Conservation (phyloP, 2,888 invertebrate genomes). For the Chesias legatella region DNA sequence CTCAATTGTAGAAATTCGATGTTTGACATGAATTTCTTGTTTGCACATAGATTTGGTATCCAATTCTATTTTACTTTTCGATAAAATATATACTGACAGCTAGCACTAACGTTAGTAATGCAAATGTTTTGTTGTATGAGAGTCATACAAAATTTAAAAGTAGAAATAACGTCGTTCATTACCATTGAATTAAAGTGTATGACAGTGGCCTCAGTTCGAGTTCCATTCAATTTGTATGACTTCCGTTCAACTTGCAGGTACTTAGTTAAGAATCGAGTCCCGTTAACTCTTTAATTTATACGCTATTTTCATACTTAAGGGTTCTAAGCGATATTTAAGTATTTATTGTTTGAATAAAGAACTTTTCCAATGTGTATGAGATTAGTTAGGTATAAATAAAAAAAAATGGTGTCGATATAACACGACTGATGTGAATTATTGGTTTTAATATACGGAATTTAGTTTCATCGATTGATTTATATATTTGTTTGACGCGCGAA, state of each 20-base stretch:
- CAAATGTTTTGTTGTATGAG: conserved; percentile 22
- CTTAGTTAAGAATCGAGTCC: conserved; percentile 59
- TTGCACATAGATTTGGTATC: too few relatives aligned
- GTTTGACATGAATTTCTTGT: conserved; percentile 3
- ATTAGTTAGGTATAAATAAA: conserved; percentile 67
- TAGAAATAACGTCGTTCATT: too few relatives aligned
- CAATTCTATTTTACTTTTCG: too few relatives aligned
- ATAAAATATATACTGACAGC: conserved; percentile 20
- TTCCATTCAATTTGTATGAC: conserved; percentile 24
- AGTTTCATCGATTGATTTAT: too few relatives aligned
- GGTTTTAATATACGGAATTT: conserved; percentile 15
- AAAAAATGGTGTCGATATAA: conserved; percentile 36
- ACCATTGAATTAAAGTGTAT: conserved; percentile 8
- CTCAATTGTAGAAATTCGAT: neutral
- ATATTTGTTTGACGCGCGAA: conserved; percentile 18
- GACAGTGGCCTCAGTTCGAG: conserved; percentile 1
- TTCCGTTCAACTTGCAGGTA: conserved; percentile 41
- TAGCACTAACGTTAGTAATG: conserved; percentile 20
- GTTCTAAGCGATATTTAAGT: conserved; percentile 73
- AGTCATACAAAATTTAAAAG: conserved; percentile 20
- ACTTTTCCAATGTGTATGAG: conserved; percentile 53
- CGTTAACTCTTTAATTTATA: conserved; percentile 63
- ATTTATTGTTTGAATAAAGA: conserved; percentile 59
- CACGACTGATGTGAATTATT: conserved; percentile 22
- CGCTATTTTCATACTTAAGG: conserved; percentile 76